A percentile compares a stretch with the other conserved stretches of the same genome.
Evolutionary conservation across 2,113 vertebrate genomes (phyloP).

Genomic region (Ahaetulla prasina): DNA sequence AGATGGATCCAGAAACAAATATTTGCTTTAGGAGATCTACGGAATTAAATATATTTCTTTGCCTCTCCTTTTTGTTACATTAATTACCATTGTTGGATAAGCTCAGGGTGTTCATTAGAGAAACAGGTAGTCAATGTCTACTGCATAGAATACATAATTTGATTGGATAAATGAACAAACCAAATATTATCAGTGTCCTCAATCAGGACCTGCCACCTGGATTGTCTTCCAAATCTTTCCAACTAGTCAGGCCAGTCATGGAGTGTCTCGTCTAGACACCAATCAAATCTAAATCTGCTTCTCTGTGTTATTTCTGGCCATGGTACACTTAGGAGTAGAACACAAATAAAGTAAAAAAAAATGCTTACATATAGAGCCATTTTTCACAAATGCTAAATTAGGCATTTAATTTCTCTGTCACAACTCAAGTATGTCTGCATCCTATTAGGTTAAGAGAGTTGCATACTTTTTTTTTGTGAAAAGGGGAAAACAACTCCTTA

Average conservation of each 20-base stretch:
- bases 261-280: neutral
- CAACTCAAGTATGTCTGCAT: neutral
- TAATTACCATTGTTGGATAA: neutral
- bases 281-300: neutral
- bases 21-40: neutral
- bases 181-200: neutral
- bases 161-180: neutral
- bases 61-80: neutral
- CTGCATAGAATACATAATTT: neutral
- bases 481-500: slow-evolving; percentile 8
- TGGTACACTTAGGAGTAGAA: neutral
- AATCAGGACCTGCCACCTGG: neutral
- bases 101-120: neutral
- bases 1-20: neutral
- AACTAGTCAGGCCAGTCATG: neutral
- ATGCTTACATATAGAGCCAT: neutral
- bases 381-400: neutral
- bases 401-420: neutral
- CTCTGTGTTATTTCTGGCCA: neutral
- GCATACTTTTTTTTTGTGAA: neutral
- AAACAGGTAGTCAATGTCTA: neutral
- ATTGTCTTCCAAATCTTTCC: neutral
- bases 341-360: neutral
- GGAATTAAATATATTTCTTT: neutral
- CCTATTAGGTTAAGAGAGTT: neutral